Evolutionary conservation across 1,140 invertebrate species (phyloP).

Genomic region (Zaprionus ornatus): DNA sequence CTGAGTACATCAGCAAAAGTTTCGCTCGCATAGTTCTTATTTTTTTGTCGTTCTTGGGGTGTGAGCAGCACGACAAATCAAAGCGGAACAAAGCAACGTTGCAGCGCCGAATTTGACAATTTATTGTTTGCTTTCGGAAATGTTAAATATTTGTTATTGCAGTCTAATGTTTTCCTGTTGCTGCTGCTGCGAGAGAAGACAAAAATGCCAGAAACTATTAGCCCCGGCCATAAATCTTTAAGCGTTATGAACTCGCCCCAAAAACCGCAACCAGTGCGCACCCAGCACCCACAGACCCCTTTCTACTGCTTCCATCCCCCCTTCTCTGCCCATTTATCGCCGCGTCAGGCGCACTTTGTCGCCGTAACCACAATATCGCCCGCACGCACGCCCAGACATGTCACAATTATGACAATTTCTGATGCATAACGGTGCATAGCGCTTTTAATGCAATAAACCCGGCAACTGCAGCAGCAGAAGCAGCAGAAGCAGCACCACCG

Average conservation of each 20-base stretch:
- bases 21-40: constrained; percentile 8
- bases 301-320: background rate
- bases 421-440: constrained; percentile 74
- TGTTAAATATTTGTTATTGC: constrained; percentile 82
- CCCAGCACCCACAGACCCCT: background rate
- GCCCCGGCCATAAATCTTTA: constrained; percentile 65
- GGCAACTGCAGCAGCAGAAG: constrained; percentile 52
- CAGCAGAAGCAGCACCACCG: constrained; percentile 38
- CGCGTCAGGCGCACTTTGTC: constrained; percentile 7
- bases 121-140: constrained; percentile 75
- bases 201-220: constrained; percentile 65
- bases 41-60: constrained; percentile 26
- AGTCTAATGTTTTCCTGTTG: constrained; percentile 75
- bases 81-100: constrained; percentile 65
- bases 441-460: constrained; percentile 80
- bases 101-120: constrained; percentile 69
- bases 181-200: constrained; percentile 47
- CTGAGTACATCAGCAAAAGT: constrained; percentile 70
- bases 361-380: constrained; percentile 27
- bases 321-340: no score
- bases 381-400: constrained; percentile 71
- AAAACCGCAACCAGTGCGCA: background rate
- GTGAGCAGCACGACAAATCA: constrained; percentile 62
- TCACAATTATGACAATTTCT: constrained; percentile 82
- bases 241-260: constrained; percentile 31